A percentile compares a stretch with the other conserved stretches of the same genome.
These are phyloP conservation scores for Schlechtendalia chinensis DNA, from an alignment of 1,140 invertebrate genomes.

Conservation along the genomic window DNA sequence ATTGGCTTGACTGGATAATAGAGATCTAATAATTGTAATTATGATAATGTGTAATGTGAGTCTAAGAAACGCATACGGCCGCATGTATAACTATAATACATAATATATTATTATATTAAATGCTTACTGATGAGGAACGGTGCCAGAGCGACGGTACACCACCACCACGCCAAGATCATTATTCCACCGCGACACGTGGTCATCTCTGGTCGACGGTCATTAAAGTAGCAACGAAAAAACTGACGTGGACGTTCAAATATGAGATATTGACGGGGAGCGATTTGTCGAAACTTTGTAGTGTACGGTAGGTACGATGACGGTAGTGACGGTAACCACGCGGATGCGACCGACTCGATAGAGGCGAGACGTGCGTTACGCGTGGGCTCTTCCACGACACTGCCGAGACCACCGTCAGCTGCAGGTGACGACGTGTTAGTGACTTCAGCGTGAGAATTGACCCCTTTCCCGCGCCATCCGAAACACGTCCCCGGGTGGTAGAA, in stretches of 20 bases:
- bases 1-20: too few relatives aligned
- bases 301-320: background rate
- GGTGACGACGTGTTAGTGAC: too few relatives aligned
- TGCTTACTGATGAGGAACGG: conserved; percentile 22
- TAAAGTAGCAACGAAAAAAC: background rate
- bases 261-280: background rate
- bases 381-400: background rate
- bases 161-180: conserved; percentile 3
- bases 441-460: too few relatives aligned
- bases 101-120: background rate
- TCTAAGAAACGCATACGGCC: background rate
- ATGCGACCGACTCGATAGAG: background rate
- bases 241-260: background rate
- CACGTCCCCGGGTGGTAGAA: too few relatives aligned
- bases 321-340: background rate
- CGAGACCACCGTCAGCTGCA: too few relatives aligned
- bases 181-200: background rate
- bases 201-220: background rate
- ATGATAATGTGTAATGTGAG: background rate
- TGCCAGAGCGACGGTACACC: background rate
- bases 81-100: background rate
- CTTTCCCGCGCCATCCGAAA: too few relatives aligned
- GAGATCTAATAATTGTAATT: background rate
- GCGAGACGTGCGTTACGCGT: background rate
- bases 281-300: too few relatives aligned